Conservation (phyloP, 2,797 vertebrate genomes). For the Rhynchonycteris naso region DNA sequence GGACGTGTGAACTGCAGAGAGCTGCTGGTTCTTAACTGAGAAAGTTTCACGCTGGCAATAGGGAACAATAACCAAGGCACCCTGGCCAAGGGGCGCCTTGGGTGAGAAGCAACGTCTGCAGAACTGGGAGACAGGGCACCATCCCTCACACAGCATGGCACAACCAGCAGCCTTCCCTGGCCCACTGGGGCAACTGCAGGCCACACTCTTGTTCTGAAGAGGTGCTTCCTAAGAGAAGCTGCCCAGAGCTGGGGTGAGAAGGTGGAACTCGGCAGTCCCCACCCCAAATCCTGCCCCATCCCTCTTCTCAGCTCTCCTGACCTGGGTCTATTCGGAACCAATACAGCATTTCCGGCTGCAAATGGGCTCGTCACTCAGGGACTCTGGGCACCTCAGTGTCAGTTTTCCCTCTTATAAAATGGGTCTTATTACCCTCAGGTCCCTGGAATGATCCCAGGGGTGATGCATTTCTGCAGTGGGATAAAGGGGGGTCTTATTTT, state of each 20-base stretch:
- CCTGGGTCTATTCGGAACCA: neutral
- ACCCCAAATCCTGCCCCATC: neutral
- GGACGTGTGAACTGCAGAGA: rapidly evolving
- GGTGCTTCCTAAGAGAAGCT: neutral
- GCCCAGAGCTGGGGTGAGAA: neutral
- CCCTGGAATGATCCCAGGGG: neutral
- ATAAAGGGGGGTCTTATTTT: neutral
- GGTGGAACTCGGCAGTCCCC: neutral
- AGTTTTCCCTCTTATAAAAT: neutral
- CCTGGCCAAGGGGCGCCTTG: neutral
- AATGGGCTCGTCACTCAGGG: no score
- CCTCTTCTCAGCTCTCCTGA: neutral
- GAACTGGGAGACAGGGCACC: neutral
- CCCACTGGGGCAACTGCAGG: neutral
- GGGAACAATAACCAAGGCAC: no score
- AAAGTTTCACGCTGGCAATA: rapidly evolving
- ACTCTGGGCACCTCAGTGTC: neutral
- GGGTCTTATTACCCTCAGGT: neutral
- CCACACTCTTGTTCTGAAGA: neutral
- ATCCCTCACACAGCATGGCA: rapidly evolving
- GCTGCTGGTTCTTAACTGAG: neutral
- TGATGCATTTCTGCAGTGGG: neutral
- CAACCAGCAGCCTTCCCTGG: neutral
- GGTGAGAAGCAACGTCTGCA: neutral
- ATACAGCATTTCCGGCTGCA: neutral